Percentiles rank a stretch among this genome's conserved stretches.
These are phyloP conservation scores for Alethe diademata DNA, from an alignment of 2,113 vertebrate species.

Conservation along the genomic window DNA sequence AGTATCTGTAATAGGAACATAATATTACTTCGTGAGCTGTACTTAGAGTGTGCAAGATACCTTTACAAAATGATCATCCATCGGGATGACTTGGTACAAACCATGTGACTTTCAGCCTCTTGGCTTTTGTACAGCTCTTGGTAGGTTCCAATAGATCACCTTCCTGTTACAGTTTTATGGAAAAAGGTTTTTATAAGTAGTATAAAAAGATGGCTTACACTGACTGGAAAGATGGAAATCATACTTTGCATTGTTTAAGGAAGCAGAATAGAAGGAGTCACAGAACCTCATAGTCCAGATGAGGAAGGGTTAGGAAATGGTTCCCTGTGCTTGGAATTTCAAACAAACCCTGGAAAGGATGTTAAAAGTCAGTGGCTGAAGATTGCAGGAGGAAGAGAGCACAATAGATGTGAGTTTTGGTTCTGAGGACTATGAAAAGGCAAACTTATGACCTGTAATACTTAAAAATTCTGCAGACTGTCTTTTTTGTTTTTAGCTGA, in stretches of 20 bases:
- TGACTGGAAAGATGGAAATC: background rate
- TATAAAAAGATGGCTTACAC: background rate
- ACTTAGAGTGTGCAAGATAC: background rate
- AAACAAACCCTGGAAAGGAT: background rate
- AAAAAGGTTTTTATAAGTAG: background rate
- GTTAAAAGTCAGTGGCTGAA: background rate
- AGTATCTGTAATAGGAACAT: background rate
- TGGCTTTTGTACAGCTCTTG: background rate
- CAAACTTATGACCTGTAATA: background rate
- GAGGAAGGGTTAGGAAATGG: background rate
- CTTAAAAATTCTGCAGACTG: background rate
- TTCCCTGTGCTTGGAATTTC: background rate
- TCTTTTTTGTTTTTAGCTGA: background rate
- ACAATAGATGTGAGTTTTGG: background rate
- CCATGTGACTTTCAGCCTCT: background rate
- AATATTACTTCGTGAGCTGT: background rate
- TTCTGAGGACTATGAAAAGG: background rate
- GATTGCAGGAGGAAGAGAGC: background rate
- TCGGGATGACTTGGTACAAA: background rate
- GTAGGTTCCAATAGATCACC: background rate
- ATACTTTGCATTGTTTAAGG: background rate
- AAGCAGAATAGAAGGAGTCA: background rate
- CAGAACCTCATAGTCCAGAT: background rate
- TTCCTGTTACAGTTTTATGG: background rate
- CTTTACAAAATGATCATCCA: background rate